Conservation (phyloP, 1,140 invertebrate genomes). For the Drosophila oshimai region DNA sequence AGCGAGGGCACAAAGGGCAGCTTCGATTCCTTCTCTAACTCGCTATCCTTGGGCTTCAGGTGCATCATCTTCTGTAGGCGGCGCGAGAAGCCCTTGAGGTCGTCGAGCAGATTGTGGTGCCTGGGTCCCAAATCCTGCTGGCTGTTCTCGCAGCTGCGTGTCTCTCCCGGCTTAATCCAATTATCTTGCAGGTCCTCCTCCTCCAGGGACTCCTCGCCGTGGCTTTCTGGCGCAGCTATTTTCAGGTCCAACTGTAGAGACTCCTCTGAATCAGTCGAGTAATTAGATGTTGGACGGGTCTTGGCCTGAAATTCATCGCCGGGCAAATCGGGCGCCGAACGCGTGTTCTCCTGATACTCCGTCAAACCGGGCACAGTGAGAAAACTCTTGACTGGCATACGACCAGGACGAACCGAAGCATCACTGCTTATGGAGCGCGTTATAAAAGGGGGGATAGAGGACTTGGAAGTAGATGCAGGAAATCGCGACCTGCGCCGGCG, state of each 20-base stretch:
- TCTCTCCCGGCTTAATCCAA: conserved; percentile 78
- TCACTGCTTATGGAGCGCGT: conserved; percentile 85
- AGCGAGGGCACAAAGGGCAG: conserved; percentile 21
- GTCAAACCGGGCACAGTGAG: conserved; percentile 46
- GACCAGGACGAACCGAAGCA: conserved; percentile 38
- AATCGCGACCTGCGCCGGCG: conserved; percentile 52
- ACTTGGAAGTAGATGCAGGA: conserved; percentile 13
- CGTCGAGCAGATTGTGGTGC: conserved; percentile 60
- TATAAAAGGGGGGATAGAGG: conserved; percentile 59
- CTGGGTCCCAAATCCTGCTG: conserved; percentile 53
- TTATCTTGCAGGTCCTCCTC: conserved; percentile 61
- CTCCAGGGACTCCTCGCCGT: conserved; percentile 32
- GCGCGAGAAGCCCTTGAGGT: conserved; percentile 66
- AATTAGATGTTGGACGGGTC: conserved; percentile 16
- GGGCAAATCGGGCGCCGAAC: conserved; percentile 52
- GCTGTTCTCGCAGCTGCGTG: conserved; percentile 61
- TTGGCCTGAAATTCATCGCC: conserved; percentile 34
- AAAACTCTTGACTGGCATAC: conserved; percentile 20
- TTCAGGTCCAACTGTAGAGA: conserved; percentile 42
- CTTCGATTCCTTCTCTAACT: neutral
- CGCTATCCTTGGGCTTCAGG: conserved; percentile 19
- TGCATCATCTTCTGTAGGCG: conserved; percentile 63
- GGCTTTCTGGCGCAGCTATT: conserved; percentile 38
- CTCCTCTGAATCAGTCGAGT: conserved; percentile 59
- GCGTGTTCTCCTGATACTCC: conserved; percentile 56